phyloP scores from a whole-genome alignment of 2,797 vertebrate genomes.

The Myotis pilosus region DNA sequence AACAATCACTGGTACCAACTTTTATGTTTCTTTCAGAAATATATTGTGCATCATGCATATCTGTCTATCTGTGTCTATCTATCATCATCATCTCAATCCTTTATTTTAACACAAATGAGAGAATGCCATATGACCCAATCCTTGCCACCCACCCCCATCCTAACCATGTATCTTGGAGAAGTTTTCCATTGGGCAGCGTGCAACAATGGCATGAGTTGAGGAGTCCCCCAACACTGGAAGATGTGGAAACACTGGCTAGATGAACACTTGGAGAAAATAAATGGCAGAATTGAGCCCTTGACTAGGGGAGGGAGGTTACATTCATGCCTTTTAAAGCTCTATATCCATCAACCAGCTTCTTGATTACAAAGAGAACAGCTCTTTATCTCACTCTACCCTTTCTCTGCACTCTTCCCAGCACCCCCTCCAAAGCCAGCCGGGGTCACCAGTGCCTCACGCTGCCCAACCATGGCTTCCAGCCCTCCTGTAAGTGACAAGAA shows the following conservation, averaged over 20 bases:
- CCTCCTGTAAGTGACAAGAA: slow-evolving; percentile 75
- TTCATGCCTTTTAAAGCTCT: background rate
- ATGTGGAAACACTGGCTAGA: background rate
- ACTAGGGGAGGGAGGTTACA: background rate
- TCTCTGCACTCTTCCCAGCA: background rate
- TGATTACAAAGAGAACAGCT: background rate
- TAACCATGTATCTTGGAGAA: background rate
- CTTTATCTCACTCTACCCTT: background rate
- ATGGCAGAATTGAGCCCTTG: background rate
- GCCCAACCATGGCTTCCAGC: slow-evolving; percentile 29
- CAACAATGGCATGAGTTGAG: background rate
- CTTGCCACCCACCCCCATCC: background rate
- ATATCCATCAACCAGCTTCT: background rate
- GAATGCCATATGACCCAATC: background rate
- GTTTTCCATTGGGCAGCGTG: background rate
- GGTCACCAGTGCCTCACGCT: slow-evolving; percentile 42
- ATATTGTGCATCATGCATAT: background rate
- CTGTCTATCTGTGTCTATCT: background rate
- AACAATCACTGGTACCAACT: background rate
- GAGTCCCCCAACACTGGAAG: background rate
- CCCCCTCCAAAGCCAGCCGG: background rate
- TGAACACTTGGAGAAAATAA: background rate
- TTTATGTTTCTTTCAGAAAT: background rate
- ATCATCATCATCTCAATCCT: background rate
- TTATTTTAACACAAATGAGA: background rate